Base-by-base conservation (phyloP, 1,140 invertebrate genomes). In the Ceratosolen fusciceps region DNA sequence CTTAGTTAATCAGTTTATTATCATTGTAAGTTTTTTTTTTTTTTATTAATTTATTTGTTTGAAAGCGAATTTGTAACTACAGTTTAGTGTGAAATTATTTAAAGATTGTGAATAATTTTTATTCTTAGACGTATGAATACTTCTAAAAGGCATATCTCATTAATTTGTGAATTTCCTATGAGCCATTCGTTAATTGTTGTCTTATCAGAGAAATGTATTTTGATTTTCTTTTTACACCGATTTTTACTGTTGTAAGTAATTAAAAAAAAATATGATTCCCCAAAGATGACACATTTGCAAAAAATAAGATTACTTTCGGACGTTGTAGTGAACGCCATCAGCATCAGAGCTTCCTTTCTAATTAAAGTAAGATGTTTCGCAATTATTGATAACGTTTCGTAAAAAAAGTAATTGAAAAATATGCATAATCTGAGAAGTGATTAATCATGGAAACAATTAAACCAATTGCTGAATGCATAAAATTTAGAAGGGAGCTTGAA, bases 331-430 rank as follows among this genome's bases (percentile, higher is more conserved):
- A n/a, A n/a, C n/a, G n/a, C n/a, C n/a, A n/a, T n/a, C 31, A 58
- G 14, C 24, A 43, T 21, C 58, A 31, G 10, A 49, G 49, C 16
- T 75, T 75, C 58, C 24, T 43, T 43, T 29, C 73, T 62, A 49
- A 75, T 67, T 76, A 76, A 67, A 76, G 74, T 54, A 58, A 39
- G 10, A 54, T 52, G 12, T 79, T 73, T 79, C 60, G 21, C 71
- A 79, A 79, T 24, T 37, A 37, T 24, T 24, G 77, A 79, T 79
- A 79, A 26, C 47, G 47, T 24, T 37, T 26, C 76, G 29, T 26
- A 52, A 37, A 79, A 80, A 81, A 83, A 76, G 82, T 82, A 83
- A 86, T 85, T 86, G 81, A 84, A 86, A 85, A 83, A 81, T 84
- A 74, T 19, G 29, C 43, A 37, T 29, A 79, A 74, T 79, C 77